A percentile compares a stretch with the other conserved stretches of the same genome.
Conservation (phyloP, 2,888 invertebrate genomes). For the Azorinus chamasolen region DNA sequence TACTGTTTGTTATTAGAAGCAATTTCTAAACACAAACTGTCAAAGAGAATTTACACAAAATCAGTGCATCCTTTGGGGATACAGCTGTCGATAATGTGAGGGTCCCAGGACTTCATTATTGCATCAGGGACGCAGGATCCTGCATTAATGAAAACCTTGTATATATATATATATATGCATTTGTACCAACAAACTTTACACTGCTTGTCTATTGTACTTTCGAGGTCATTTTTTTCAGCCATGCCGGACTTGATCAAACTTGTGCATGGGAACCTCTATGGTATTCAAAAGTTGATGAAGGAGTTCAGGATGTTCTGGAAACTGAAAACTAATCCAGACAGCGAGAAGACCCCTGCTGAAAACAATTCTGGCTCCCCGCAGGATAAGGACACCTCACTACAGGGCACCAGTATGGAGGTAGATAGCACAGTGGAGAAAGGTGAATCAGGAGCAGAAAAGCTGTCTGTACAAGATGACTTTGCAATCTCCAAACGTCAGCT, state of each 20-base stretch:
- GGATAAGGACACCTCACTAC: slow-evolving; percentile 5
- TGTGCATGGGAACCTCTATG: slow-evolving; percentile 90
- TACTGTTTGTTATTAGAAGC: no score
- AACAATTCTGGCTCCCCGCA: not conserved
- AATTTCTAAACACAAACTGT: no score
- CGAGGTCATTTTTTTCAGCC: slow-evolving; percentile 86
- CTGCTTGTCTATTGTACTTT: no score
- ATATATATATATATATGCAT: no score
- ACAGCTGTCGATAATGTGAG: no score
- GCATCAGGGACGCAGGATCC: no score
- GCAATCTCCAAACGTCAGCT: slow-evolving; percentile 83
- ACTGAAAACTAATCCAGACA: slow-evolving; percentile 81
- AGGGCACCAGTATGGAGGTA: slow-evolving; percentile 30
- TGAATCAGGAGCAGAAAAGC: slow-evolving; percentile 9
- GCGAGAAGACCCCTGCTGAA: not conserved
- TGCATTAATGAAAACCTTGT: no score
- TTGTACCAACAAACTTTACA: no score
- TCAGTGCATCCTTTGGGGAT: no score
- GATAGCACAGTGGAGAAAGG: slow-evolving; percentile 39
- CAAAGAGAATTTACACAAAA: no score
- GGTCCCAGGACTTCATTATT: no score
- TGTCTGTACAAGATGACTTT: slow-evolving; percentile 60
- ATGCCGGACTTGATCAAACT: slow-evolving; percentile 90
- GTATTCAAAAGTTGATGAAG: slow-evolving; percentile 88
- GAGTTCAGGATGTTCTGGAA: slow-evolving; percentile 90